Base-by-base conservation (phyloP, 2,888 invertebrate genomes). In the Cosmia trapezina region DNA sequence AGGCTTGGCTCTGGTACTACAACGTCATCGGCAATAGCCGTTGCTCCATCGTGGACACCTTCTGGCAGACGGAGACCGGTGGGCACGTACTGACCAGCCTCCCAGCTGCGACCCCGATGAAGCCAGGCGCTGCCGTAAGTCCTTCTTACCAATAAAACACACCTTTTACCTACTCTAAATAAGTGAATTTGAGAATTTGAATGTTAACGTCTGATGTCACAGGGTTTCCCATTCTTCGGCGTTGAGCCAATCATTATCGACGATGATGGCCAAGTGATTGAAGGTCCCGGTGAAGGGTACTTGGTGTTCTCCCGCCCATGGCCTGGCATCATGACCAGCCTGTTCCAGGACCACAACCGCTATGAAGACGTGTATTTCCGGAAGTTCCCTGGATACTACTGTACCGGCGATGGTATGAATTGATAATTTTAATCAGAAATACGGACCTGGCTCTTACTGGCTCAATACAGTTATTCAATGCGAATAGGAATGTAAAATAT, bases 41-140 rank as follows among this genome's bases (percentile, higher is more conserved):
- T 81, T 99, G 99, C 94, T 98, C 99, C 70, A 98, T 99, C 89
- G 98, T 98, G 0, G 99, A 99, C 92, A 99, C 99, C 0, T 99
- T 99, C 95, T 99, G 99, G 99, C 99, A 99, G 96, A 99, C 99
- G 0, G 99, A 99, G 96, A 99, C 99, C 8, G 99, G 99, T 12
- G 99, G 99, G 0, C 99, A 99, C 95, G 98, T 99, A 33, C 97
- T 99, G 62, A 99, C 99, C 51, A 99, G 99, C 49, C 94, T 99
- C 66, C 99, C 99, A 0, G 99, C 99, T 33, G 99, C 98, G 33
- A 99, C 98, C 3, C 98, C 99, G 19, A 98, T 99, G 97, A 99
- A 99, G 94, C 99, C 99, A 1, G 99, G 99, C 76, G 98, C 99
- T 73, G 99, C 99, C 80, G 99, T 99, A 96, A 97, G 97, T 96